Evolutionary conservation across 1,140 invertebrate genomes (phyloP), one percentile per base, ranked within the genome.

Genomic region (Drosophila sp.): DNA sequence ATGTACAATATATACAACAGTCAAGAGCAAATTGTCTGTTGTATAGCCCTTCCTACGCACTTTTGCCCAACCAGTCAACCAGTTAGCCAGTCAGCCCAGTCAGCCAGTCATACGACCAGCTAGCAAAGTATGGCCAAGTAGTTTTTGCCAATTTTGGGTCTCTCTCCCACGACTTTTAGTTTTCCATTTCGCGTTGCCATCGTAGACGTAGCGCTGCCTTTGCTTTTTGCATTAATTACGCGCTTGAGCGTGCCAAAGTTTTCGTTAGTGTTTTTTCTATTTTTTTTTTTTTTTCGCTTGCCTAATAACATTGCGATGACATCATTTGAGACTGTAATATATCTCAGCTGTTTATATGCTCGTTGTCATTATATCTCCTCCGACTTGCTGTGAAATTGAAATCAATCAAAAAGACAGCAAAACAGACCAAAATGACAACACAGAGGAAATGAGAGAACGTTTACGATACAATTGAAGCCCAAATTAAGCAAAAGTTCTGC

Each of bases 141-240:
- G 76, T 40, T 80, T 68, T 83, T 87, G 83, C 84, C 84, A 83
- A 89, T 84, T 87, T 87, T 60, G 76, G 80, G 66, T 74, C 76
- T 83, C 84, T 80, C 84, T 89, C 84, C 84, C 84, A 89, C 84
- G 66, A 84, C 70, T 84, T 89, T 80, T 60, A 67, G 70, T 66
- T 74, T 65, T 50, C 44, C 44, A 61, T 79, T 67, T 78, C 78
- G 30, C 54, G 60, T 60, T 35, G 29, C 8, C 35, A 56, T 47
- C 2, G 54, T 72, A 41, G 65, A 60, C 69, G 66, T 67, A 38
- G 11, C 44, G 44, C 44, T 50, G 44, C 44, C n/a, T 50, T 50
- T 27, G 44, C 6, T 79, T 79, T 86, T 76, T 86, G 83, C 82
- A 86, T 86, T 87, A 86, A 86, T 87, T 87, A 86, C 82, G 83